phyloP scores from a whole-genome alignment of 2,797 vertebrate genomes.

The Hypotaenidia okinawae region DNA sequence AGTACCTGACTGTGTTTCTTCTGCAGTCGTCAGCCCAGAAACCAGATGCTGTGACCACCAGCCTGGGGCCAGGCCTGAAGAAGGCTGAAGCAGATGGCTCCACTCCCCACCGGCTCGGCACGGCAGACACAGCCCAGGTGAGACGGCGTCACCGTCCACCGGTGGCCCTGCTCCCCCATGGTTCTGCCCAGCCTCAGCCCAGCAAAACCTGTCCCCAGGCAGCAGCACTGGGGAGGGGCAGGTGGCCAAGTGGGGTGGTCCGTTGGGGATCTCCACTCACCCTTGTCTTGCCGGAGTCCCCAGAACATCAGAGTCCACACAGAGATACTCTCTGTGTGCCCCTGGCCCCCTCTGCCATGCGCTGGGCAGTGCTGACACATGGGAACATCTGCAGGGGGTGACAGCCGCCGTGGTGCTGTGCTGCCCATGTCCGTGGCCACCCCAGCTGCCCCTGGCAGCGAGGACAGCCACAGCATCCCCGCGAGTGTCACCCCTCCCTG shows the following conservation, averaged over 20 bases:
- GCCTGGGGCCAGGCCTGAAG: conserved; percentile 79
- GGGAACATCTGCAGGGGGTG: not conserved
- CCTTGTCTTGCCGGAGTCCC: not conserved
- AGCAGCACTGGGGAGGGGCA: fast-evolving
- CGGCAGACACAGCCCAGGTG: conserved; percentile 82
- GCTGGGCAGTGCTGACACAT: not conserved
- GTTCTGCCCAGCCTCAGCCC: not conserved
- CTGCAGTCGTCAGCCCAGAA: conserved; percentile 83
- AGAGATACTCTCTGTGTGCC: not conserved
- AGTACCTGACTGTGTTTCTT: conserved; percentile 25
- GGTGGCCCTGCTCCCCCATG: not conserved
- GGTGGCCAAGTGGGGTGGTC: not conserved
- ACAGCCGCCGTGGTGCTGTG: not conserved
- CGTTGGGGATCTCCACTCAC: not conserved
- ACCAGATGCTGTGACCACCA: conserved; percentile 78
- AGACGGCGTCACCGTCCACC: not conserved
- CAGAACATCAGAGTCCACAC: not conserved
- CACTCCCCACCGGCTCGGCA: conserved; percentile 64
- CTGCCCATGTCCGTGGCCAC: fast-evolving
- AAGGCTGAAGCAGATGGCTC: conserved; percentile 80
- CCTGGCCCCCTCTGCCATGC: not conserved
- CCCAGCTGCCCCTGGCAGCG: not conserved
- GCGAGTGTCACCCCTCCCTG: not conserved
- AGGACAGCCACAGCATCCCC: not conserved
- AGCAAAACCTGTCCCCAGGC: not conserved